These are phyloP conservation scores for Magallana nippona DNA, from an alignment of 2,888 invertebrate species.

Conservation along the genomic window DNA sequence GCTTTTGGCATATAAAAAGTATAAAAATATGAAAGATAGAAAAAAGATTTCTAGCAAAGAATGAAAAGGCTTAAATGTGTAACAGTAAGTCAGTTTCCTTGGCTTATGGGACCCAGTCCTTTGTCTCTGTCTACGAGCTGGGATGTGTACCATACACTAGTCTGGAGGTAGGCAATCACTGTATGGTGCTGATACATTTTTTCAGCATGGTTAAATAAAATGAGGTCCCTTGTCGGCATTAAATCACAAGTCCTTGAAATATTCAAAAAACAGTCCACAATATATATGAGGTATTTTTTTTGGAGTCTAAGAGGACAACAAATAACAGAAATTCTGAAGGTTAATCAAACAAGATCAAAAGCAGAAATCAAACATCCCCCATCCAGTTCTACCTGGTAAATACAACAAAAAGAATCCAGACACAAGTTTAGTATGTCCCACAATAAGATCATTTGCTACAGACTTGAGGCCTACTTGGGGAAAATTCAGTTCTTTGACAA, in stretches of 20 bases:
- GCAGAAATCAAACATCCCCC: too few species aligned
- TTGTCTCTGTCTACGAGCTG: constrained; percentile 39
- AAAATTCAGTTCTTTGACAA: too few species aligned
- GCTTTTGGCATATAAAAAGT: neutral
- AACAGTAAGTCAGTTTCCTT: neutral
- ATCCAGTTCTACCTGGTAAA: too few species aligned
- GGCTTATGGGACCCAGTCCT: neutral
- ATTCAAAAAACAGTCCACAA: neutral
- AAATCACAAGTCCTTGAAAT: constrained; percentile 2
- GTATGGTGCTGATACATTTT: neutral
- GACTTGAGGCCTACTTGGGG: too few species aligned
- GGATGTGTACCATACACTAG: constrained; percentile 40
- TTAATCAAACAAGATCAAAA: neutral
- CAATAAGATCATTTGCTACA: too few species aligned
- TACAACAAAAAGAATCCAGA: too few species aligned
- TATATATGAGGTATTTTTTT: neutral
- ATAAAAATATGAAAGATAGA: neutral
- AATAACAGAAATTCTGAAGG: neutral
- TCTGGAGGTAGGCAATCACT: constrained; percentile 29
- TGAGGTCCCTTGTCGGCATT: neutral
- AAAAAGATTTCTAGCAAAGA: neutral
- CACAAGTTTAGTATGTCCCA: too few species aligned
- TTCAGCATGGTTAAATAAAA: neutral
- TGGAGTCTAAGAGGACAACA: neutral
- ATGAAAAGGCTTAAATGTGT: neutral